Evolutionary conservation across 2,797 vertebrate genomes (phyloP), one percentile per base, ranked within the genome.

Genomic region (Alouatta caraya): DNA sequence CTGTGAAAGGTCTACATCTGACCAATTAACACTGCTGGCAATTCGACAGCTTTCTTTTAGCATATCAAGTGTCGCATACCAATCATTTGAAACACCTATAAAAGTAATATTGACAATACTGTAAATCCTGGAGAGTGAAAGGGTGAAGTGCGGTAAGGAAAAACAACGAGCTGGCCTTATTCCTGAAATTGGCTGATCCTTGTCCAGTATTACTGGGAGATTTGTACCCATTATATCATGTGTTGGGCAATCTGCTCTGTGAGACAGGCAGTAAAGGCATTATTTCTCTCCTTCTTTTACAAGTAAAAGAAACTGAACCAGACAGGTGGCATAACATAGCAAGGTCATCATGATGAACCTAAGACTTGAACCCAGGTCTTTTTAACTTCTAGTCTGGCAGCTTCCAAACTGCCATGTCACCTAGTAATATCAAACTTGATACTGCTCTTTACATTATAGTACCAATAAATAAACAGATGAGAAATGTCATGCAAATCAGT

Each of bases 1-100:
- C 98, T 99, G 99, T 97, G 99, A 99, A 98, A 99, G 99, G 98
- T 99, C 99, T 96, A 99, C 99, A 96, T 99, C 99, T 90, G 99
- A 99, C 99, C 99, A 99, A 99, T 99, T 99, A 98, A 99, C 99
- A 99, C 99, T 99, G 99, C 99, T 99, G 97, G 99, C 99, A 97
- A 99, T 99, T 96, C 99, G 99, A 99, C 99, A 99, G 99, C 99
- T 99, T 99, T 99, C 99, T 98, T 99, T 99, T 98, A 99, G 99
- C 98, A 99, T 99, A 98, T 99, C 99, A 98, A 99, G 98, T 98
- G 99, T 99, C 94, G 99, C 99, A 99, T 99, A 99, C 99, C 99
- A 99, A 98, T 99, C 99, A 96, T 98, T 99, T 94, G 99, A 99
- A 98, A 99, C 98, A 98, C 99, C 99, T 99, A 98, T 83, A 98